Conservation (phyloP, 2,797 vertebrate genomes). For the Danio choprae region DNA sequence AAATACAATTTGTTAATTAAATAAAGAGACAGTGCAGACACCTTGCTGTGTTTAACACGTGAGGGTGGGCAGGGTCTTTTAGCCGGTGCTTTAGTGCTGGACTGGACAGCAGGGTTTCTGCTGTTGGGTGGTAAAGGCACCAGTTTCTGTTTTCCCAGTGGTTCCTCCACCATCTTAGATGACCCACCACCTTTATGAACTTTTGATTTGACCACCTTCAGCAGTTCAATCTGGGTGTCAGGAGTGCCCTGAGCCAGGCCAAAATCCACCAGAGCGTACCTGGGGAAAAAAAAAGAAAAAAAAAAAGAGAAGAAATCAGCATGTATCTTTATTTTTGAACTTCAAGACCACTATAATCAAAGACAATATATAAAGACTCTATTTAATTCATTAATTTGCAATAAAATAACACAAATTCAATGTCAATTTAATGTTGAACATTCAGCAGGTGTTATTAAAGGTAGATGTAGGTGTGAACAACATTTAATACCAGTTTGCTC, state of each 20-base stretch:
- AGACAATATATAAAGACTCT: not conserved
- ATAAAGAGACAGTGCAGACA: conserved; percentile 70
- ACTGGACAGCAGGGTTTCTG: conserved; percentile 67
- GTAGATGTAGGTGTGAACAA: too few species aligned
- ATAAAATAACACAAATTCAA: too few species aligned
- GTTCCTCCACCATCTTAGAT: conserved; percentile 72
- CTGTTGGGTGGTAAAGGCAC: conserved; percentile 60
- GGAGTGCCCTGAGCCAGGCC: conserved; percentile 95
- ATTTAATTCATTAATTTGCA: not conserved
- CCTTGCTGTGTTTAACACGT: conserved; percentile 86
- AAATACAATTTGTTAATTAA: not conserved
- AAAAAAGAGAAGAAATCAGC: not conserved
- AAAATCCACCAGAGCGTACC: conserved; percentile 96
- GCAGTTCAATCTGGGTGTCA: conserved; percentile 90
- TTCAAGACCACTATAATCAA: not conserved
- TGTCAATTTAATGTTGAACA: too few species aligned
- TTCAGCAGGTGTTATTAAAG: too few species aligned
- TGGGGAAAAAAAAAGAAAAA: conserved; percentile 60
- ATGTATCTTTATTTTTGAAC: not conserved
- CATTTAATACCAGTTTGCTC: too few species aligned
- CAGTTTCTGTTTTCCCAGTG: conserved; percentile 74
- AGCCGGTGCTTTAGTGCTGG: conserved; percentile 77
- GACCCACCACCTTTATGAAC: conserved; percentile 82
- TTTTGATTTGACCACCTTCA: conserved; percentile 86
- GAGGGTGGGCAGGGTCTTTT: conserved; percentile 79